A percentile compares a stretch with the other conserved stretches of the same genome.
These are phyloP conservation scores for Chitala chitala DNA, from an alignment of 2,113 vertebrate species.

Conservation along the genomic window DNA sequence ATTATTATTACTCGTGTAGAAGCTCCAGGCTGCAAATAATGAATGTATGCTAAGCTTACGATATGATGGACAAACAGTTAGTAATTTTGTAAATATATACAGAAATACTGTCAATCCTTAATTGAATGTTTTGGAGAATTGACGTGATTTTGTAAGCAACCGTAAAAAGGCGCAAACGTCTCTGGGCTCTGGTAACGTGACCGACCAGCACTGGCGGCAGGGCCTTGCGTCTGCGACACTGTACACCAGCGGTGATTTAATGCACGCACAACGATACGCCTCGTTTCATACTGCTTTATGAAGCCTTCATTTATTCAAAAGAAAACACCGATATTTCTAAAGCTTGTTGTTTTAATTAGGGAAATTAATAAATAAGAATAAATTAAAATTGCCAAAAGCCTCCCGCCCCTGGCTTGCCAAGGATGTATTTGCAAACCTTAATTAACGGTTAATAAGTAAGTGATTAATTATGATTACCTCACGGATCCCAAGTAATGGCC, in stretches of 20 bases:
- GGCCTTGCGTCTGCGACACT: neutral
- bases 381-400: conserved; percentile 62
- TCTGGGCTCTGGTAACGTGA: too few relatives aligned
- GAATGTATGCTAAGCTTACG: too few relatives aligned
- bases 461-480: conserved; percentile 76
- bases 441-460: conserved; percentile 76
- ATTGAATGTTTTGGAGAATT: too few relatives aligned
- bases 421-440: conserved; percentile 67
- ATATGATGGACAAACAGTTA: too few relatives aligned
- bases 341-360: conserved; percentile 73
- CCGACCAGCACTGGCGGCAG: too few relatives aligned
- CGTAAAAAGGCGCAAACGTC: too few relatives aligned
- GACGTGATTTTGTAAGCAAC: too few relatives aligned
- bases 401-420: conserved; percentile 44
- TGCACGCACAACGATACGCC: conserved; percentile 56
- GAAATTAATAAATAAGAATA: conserved; percentile 74
- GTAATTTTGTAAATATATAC: too few relatives aligned
- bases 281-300: conserved; percentile 53
- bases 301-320: conserved; percentile 62
- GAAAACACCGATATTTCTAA: conserved; percentile 60
- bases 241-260: conserved; percentile 54
- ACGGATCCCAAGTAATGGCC: conserved; percentile 63
- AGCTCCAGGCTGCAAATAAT: too few relatives aligned
- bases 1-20: too few relatives aligned
- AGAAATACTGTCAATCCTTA: too few relatives aligned